Conservation (phyloP, 2,888 invertebrate species). For the Parnassius glacialis region DNA sequence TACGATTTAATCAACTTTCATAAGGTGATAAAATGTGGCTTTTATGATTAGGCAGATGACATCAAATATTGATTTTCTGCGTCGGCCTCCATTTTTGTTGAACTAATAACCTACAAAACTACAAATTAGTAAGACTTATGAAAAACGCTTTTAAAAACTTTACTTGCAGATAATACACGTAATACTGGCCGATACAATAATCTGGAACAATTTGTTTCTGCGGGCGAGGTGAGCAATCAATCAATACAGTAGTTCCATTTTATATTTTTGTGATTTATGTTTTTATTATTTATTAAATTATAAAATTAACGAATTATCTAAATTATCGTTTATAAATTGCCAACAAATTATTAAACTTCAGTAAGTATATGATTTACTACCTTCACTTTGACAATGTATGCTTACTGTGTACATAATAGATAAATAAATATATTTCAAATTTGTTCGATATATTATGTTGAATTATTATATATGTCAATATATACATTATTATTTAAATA, state of each 20-base stretch:
- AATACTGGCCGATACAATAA: constrained; percentile 54
- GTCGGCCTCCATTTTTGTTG: constrained; percentile 1
- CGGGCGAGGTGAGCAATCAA: constrained; percentile 46
- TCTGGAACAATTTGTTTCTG: constrained; percentile 53
- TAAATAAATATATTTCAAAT: no score
- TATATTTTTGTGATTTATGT: no score
- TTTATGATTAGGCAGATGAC: no score
- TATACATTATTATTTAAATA: no score
- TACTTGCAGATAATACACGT: constrained; percentile 53
- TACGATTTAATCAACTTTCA: no score
- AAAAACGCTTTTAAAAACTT: background rate
- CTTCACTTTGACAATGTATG: background rate
- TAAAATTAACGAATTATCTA: no score
- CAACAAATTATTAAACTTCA: background rate
- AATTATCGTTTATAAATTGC: background rate
- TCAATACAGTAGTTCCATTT: background rate
- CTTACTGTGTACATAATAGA: background rate
- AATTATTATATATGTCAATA: no score
- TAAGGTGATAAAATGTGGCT: no score
- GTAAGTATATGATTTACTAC: background rate
- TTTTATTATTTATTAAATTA: no score
- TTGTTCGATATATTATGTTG: no score
- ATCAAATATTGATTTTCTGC: constrained; percentile 26
- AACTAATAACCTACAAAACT: background rate
- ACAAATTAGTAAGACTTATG: background rate